Conservation (phyloP, 2,888 invertebrate genomes). For the Hypsopygia costalis region DNA sequence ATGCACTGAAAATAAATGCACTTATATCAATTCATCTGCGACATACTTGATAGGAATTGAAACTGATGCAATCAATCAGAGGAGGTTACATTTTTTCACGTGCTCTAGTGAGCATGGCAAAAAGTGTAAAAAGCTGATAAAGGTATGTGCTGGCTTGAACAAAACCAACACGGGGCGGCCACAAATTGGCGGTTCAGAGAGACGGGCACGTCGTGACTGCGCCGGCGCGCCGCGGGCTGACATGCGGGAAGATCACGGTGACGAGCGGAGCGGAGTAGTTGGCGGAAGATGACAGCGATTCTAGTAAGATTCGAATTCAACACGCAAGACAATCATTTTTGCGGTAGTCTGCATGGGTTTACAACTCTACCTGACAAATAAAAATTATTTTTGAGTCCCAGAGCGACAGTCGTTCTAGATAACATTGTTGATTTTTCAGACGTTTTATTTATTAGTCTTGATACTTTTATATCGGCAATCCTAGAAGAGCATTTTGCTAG, state of each 20-base stretch:
- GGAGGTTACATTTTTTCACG: conserved; percentile 24
- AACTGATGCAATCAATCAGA: neutral
- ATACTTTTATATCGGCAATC: too few species aligned
- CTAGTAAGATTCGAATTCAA: too few species aligned
- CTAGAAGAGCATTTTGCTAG: too few species aligned
- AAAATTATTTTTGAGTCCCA: too few species aligned
- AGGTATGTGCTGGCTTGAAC: conserved; percentile 74
- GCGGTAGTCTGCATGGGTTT: too few species aligned
- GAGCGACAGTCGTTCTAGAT: too few species aligned
- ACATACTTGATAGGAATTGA: neutral
- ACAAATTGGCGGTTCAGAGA: conserved; percentile 75
- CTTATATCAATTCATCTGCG: too few species aligned
- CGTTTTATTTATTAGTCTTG: too few species aligned
- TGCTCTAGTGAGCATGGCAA: conserved; percentile 27
- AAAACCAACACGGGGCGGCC: conserved; percentile 78
- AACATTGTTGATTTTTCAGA: too few species aligned
- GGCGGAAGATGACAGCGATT: neutral
- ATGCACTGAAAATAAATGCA: too few species aligned
- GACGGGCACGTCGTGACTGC: conserved; percentile 71
- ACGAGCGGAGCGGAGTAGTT: conserved; percentile 35
- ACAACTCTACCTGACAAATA: too few species aligned
- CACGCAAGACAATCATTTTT: too few species aligned
- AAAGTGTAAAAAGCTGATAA: conserved; percentile 61
- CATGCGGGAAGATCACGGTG: conserved; percentile 21
- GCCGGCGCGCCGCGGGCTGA: conserved; percentile 55